Base-by-base conservation (phyloP, 2,113 vertebrate genomes). In the Scalopus aquaticus region DNA sequence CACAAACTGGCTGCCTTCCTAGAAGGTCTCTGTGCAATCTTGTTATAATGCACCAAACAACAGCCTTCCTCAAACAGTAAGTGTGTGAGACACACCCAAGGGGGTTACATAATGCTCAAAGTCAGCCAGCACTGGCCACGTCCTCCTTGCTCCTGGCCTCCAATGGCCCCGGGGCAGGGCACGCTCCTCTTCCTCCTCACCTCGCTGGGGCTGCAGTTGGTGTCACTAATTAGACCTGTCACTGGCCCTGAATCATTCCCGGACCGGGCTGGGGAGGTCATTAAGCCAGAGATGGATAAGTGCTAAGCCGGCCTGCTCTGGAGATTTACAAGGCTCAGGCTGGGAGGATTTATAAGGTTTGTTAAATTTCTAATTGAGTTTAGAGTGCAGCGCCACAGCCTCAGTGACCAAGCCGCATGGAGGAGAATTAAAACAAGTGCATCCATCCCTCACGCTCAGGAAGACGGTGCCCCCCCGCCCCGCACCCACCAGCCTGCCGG, bases 281-380 rank as follows among this genome's bases (percentile, higher is more conserved):
- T 97, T 97, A 97, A 95, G 92, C 95, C 0, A 0, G 93, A 97
- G 97, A 97, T 91, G 97, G 97, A 97, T 95, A 97, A 97, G 92
- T 86, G 95, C 90, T 97, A 96, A 97, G 85, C 95, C 46, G 22
- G 90, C 92, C 95, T 3, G 28, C 95, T 96, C 95, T 26, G 64
- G 92, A 96, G 97, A 97, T 96, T 97, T 95, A 97, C 97, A 94
- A 94, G 97, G 82, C 95, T 96, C 85, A 37, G 81, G 95, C 95
- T 83, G 67, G 88, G 92, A 97, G 97, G 96, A 97, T 97, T 97
- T 97, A 97, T 97, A 96, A 97, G 97, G 95, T 97, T 96, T 97
- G 97, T 97, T 97, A 97, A 97, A 97, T 97, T 95, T 97, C 97
- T 97, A 97, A 97, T 97, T 97, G 97, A 97, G 97, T 97, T 97